Evolutionary conservation across 2,113 vertebrate genomes (phyloP).

Genomic region (Poicephalus gulielmi): DNA sequence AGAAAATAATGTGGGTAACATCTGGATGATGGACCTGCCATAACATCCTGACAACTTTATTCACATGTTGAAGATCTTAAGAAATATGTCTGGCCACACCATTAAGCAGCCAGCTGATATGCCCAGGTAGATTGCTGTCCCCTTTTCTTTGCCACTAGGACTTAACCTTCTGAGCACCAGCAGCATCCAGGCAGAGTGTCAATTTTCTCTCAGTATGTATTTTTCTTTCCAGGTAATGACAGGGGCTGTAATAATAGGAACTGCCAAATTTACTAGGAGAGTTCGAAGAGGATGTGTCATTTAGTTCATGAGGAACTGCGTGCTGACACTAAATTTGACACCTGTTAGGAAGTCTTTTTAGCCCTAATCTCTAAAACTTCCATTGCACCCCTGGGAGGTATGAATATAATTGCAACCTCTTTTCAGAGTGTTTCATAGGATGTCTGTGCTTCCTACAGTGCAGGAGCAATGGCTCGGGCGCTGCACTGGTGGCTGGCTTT

Average conservation of each 20-base stretch:
- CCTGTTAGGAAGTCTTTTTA: constrained; percentile 10
- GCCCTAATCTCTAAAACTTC: constrained; percentile 1
- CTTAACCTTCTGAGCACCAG: not conserved
- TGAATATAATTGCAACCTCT: not conserved
- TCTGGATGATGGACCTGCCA: not conserved
- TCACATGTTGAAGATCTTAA: not conserved
- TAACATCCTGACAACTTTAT: not conserved
- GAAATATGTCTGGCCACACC: not conserved
- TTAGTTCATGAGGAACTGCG: not conserved
- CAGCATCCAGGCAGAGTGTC: not conserved
- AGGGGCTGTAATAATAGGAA: constrained; percentile 9
- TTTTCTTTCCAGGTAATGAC: constrained; percentile 32
- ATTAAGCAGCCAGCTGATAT: not conserved
- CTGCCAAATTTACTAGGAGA: not conserved
- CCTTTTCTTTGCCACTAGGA: not conserved
- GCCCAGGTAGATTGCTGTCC: not conserved
- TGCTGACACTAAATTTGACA: constrained; percentile 2
- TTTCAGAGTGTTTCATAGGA: not conserved
- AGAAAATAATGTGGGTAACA: not conserved
- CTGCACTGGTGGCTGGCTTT: not conserved
- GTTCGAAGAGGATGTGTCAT: not conserved
- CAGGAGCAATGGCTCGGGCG: not conserved
- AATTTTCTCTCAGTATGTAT: not conserved
- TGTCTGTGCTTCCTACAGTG: not conserved
- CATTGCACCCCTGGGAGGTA: not conserved